Percentiles rank a stretch among this genome's conserved stretches.
phyloP scores from a whole-genome alignment of 2,113 vertebrate species.

The Monopterus albus region DNA sequence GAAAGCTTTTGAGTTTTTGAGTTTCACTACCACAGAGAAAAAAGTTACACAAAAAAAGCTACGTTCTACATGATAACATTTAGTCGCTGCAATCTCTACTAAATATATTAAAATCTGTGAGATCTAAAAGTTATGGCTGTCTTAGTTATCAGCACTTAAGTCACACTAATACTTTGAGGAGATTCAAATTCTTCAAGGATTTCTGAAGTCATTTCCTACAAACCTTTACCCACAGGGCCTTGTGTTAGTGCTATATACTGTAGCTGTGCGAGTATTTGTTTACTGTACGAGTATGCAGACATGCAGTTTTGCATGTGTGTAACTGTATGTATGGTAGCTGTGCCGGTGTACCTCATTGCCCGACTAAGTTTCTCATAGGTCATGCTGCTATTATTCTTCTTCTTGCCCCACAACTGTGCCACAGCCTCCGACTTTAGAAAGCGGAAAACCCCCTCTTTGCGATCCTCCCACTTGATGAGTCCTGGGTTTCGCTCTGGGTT shows the following conservation, averaged over 20 bases:
- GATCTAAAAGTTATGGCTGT: no score
- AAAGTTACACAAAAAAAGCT: background rate
- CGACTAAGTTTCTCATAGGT: constrained; percentile 98
- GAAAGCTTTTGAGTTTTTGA: constrained; percentile 1
- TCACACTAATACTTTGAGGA: no score
- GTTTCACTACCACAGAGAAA: background rate
- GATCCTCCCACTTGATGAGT: constrained; percentile 97
- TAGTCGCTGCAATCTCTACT: background rate
- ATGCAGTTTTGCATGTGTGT: background rate
- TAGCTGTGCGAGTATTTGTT: background rate
- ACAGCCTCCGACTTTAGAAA: constrained; percentile 98
- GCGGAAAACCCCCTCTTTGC: constrained; percentile 93
- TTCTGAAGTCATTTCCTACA: no score
- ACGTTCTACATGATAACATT: background rate
- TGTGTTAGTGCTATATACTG: background rate
- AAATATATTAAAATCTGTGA: no score
- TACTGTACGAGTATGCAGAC: background rate
- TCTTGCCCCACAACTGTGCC: constrained; percentile 97
- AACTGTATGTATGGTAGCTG: background rate
- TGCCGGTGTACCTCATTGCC: constrained; percentile 90
- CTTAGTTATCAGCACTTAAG: no score
- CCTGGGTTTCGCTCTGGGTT: constrained; percentile 95
- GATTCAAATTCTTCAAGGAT: no score
- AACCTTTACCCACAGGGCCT: background rate
- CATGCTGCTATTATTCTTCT: constrained; percentile 99